Evolutionary conservation across 2,113 vertebrate genomes (phyloP), one percentile per base, ranked within the genome.

Genomic region (Zootoca vivipara): DNA sequence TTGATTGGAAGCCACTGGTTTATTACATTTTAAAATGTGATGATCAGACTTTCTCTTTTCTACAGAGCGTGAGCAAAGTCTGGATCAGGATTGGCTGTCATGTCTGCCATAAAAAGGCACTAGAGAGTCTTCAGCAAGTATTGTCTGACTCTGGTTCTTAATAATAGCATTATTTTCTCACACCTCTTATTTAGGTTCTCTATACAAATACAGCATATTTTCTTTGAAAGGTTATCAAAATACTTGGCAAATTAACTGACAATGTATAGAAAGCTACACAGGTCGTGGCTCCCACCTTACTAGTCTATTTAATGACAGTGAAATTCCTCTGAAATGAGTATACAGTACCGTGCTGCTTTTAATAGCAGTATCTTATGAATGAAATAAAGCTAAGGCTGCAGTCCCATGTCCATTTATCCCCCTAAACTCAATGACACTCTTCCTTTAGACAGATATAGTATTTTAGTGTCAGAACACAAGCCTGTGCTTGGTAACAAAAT

Each of bases 41-140:
- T 97, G 97, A 97, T 97, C 97, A 97, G 97, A 97, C 96, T 97
- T 97, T 97, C 97, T 98, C 97, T 98, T 97, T 98, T 96, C 97
- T 97, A 96, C 97, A 97, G 97, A 97, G 95, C 94, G 94, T 97
- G 97, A 97, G 97, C 97, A 97, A 98, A 97, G 97, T 98, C 97
- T 97, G 97, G 96, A 97, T 97, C 96, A 97, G 97, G 97, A 97
- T 97, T 98, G 97, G 97, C 97, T 98, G 96, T 97, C 97, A 97
- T 97, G 96, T 97, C 96, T 97, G 97, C 97, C 97, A 96, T 62
- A 96, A 96, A 97, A 96, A 96, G 96, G 96, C 97, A 97, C 94
- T 97, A 97, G 96, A 96, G 96, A 96, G 96, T 96, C 95, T 96
- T 96, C 97, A 97, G 97, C 97, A 97, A 97, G 97, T 96, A 97